These are phyloP conservation scores for Anolis apletophallus DNA, from an alignment of 2,797 vertebrate species.

Conservation along the genomic window DNA sequence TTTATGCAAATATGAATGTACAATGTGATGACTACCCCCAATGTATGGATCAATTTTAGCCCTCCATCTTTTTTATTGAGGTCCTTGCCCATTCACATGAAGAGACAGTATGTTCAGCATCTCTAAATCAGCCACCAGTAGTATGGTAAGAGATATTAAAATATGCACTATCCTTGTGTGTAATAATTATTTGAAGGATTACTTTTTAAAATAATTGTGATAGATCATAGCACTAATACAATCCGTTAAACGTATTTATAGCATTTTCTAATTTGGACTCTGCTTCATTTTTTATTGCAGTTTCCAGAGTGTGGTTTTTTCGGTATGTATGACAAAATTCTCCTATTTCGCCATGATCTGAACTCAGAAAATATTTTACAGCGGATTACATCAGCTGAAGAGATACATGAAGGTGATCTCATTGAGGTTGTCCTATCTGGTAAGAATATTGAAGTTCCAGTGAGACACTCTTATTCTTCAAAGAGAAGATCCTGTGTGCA, in stretches of 20 bases:
- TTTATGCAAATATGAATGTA: conserved; percentile 21
- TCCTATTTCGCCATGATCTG: conserved; percentile 96
- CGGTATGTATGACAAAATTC: conserved; percentile 99
- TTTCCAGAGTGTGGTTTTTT: conserved; percentile 98
- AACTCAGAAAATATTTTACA: conserved; percentile 98
- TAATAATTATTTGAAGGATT: background rate
- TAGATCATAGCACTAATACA: background rate
- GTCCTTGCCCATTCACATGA: too few species aligned
- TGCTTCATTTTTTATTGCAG: conserved; percentile 73
- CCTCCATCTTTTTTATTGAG: too few species aligned
- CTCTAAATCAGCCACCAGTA: too few species aligned
- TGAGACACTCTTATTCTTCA: background rate
- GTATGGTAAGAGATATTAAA: too few species aligned
- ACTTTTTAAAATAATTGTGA: conserved; percentile 30
- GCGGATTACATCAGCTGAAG: conserved; percentile 92
- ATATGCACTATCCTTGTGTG: too few species aligned
- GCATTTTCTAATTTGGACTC: conserved; percentile 50
- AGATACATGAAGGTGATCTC: conserved; percentile 91
- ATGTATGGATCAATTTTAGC: background rate
- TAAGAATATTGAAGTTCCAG: conserved; percentile 69
- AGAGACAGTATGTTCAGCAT: too few species aligned
- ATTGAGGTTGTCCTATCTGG: conserved; percentile 93
- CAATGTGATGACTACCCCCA: background rate
- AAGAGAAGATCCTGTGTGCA: background rate
- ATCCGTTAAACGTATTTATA: conserved; percentile 32